phyloP scores from a whole-genome alignment of 2,888 invertebrate species.

The Blomia tropicalis region DNA sequence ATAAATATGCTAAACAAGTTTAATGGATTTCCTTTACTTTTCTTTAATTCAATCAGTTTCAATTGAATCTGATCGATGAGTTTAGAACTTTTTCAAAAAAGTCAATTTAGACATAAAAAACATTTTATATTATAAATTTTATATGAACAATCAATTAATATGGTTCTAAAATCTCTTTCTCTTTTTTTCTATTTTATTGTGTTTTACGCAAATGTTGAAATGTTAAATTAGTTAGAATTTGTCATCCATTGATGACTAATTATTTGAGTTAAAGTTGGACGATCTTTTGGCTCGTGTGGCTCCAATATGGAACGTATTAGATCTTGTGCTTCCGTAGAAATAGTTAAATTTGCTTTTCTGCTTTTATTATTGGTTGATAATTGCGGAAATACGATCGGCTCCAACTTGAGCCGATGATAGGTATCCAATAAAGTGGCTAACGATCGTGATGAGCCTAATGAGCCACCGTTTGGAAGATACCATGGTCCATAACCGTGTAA shows the following conservation, averaged over 20 bases:
- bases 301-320: not conserved
- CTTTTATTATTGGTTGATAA: not conserved
- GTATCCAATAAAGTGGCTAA: not conserved
- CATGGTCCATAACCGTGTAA: not conserved
- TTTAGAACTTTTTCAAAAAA: too few species aligned
- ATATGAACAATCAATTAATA: too few species aligned
- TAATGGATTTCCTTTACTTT: too few species aligned
- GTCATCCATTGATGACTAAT: not conserved
- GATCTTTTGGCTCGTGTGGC: not conserved
- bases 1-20: too few species aligned
- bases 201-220: too few species aligned
- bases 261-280: not conserved
- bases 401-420: not conserved
- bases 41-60: too few species aligned
- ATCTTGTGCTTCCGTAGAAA: not conserved
- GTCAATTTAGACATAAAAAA: too few species aligned
- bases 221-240: not conserved
- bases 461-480: not conserved
- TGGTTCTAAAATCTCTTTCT: too few species aligned
- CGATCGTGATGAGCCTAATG: not conserved
- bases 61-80: too few species aligned
- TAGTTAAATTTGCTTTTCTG: not conserved
- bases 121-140: too few species aligned
- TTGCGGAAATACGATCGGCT: not conserved
- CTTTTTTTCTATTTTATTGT: too few species aligned